A percentile compares a stretch with the other conserved stretches of the same genome.
Conservation (phyloP, 2,888 invertebrate species). For the Chrysotoxum bicinctum region DNA sequence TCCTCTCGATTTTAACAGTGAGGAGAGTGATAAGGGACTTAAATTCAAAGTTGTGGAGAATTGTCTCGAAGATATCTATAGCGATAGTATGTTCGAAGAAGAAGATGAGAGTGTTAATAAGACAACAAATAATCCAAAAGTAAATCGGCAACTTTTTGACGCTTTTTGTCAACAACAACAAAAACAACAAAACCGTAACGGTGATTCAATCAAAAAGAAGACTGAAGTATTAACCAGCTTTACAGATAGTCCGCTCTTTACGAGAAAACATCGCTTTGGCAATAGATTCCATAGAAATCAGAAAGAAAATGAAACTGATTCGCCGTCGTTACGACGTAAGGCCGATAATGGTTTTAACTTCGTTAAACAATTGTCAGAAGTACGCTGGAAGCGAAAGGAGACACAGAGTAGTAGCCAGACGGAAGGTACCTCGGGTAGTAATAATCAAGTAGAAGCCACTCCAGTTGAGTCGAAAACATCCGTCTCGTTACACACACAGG, state of each 20-base stretch:
- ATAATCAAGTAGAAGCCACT: constrained; percentile 78
- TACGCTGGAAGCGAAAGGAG: constrained; percentile 80
- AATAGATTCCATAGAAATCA: constrained; percentile 75
- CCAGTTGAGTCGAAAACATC: constrained; percentile 81
- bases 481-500: constrained; percentile 81
- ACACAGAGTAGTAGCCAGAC: constrained; percentile 68
- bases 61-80: constrained; percentile 60
- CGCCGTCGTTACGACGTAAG: constrained; percentile 79
- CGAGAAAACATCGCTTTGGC: constrained; percentile 81
- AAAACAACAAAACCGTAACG: constrained; percentile 58
- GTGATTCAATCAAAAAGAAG: constrained; percentile 75
- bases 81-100: constrained; percentile 61
- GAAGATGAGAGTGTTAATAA: constrained; percentile 48
- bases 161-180: constrained; percentile 64
- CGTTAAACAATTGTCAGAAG: constrained; percentile 81
- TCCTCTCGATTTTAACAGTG: constrained; percentile 30
- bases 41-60: constrained; percentile 51
- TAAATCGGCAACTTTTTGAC: constrained; percentile 65
- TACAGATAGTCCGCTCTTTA: constrained; percentile 81
- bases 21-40: constrained; percentile 52
- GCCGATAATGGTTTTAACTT: constrained; percentile 80
- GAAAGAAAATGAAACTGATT: constrained; percentile 78
- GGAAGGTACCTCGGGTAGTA: constrained; percentile 45
- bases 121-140: constrained; percentile 47
- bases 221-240: constrained; percentile 82